Evolutionary conservation across 2,888 invertebrate species (phyloP), one percentile per base, ranked within the genome.

Genomic region (Prenolepis imparis): DNA sequence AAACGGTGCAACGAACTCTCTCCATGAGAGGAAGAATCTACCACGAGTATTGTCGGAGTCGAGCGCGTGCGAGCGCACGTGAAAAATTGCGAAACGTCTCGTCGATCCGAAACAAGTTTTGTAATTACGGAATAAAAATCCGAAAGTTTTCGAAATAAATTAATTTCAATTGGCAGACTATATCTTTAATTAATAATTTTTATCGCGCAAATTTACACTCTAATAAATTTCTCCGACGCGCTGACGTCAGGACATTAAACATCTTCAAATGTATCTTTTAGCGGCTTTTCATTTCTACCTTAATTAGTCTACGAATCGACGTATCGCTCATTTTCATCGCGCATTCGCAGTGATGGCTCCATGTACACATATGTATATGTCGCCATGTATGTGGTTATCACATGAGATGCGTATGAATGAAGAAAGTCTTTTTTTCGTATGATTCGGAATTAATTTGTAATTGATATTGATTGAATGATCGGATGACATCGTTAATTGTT

Each of bases 1-100:
- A 80, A 81, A 82, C 75, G 83, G 89, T 89, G 89, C 89, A 89
- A 89, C 83, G 75, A 87, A 87, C 86, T 86, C 77, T 86, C 77
- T 66, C 28, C 83, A 74, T 80, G 32, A 36, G 36, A 36, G 36
- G 36, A 66, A 86, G 74, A 59, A 66, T 67, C 83, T 80, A 59
- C 77, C 66, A 85, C 78, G 82, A 64, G 72, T 63, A 55, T 41
- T 6, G 12, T 68, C 63, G n/a, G 78, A 36, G 36, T 63, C n/a
- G 74, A 41, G 63, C 57, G 61, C 55, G 67, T 72, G 63, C 55
- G 77, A 36, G 55, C 64, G 78, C 61, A 61, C 83, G 64, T 24
- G 59, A 61, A 74, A 83, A 82, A 24, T 63, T 48, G 61, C 78
- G 75, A 80, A 18, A 82, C 64, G 72, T 61, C 21, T 32, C 21